Evolutionary conservation across 35 echinoderm and acorn worm genomes (phyloP).

Genomic region (Heliocidaris tuberculata): DNA sequence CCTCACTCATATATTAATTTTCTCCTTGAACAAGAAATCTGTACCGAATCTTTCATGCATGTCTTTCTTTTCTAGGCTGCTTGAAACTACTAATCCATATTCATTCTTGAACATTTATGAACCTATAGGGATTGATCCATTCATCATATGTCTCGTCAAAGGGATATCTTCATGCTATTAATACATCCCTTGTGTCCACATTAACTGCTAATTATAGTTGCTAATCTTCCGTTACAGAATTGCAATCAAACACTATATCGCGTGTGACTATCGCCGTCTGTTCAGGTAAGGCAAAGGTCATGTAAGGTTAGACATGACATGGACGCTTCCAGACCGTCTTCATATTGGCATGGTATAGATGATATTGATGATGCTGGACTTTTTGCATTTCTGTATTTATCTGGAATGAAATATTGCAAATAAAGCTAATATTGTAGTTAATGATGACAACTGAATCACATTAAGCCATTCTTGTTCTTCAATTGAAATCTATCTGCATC

Average conservation of each 20-base stretch:
- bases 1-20: too few species aligned
- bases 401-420: too few species aligned
- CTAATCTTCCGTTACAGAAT: neutral
- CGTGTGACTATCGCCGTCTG: neutral
- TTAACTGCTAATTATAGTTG: neutral
- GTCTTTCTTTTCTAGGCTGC: conserved; percentile 1
- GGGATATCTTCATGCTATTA: neutral
- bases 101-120: neutral
- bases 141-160: neutral
- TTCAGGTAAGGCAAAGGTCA: neutral
- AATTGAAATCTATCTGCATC: too few species aligned
- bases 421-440: too few species aligned
- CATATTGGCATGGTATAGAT: neutral
- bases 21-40: too few species aligned
- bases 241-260: neutral
- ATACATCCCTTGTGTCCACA: neutral
- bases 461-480: too few species aligned
- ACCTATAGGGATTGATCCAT: neutral
- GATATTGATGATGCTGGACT: too few species aligned
- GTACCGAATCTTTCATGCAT: neutral
- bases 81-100: neutral
- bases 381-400: too few species aligned
- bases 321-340: neutral
- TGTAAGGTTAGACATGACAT: neutral
- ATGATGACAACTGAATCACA: too few species aligned